Evolutionary conservation across 64 coral and sea anemone genomes (phyloP).

Genomic region (Actinia tenebrosa): DNA sequence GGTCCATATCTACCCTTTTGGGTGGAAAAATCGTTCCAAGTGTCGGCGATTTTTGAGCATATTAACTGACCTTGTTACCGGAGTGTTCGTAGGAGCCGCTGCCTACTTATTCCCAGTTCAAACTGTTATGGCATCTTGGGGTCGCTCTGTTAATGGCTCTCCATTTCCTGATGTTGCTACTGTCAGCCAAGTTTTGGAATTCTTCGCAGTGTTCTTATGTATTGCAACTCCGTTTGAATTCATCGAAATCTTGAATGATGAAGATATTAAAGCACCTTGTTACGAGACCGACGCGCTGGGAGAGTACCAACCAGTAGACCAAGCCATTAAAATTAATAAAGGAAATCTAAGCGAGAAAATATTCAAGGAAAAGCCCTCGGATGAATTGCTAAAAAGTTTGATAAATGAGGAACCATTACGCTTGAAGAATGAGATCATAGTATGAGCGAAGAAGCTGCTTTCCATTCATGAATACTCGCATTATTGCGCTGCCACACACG

Average conservation of each 20-base stretch:
- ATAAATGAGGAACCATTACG: slow-evolving; percentile 8
- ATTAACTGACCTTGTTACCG: not conserved
- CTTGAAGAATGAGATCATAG: slow-evolving; percentile 4
- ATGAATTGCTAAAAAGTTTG: not conserved
- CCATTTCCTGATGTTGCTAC: not conserved
- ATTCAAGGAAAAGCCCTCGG: not conserved
- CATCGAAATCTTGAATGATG: slow-evolving; percentile 19
- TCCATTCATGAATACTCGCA: not conserved
- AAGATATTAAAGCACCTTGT: not conserved
- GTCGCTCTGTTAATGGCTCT: not conserved
- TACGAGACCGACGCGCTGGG: not conserved
- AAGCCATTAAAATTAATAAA: not conserved
- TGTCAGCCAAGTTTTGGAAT: not conserved
- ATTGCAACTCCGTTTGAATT: slow-evolving; percentile 19
- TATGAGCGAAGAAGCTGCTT: not conserved
- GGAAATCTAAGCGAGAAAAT: not conserved
- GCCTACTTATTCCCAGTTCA: not conserved
- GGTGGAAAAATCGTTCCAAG: not conserved
- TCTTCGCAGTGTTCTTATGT: not conserved
- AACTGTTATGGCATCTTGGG: not conserved
- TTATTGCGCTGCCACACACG: not conserved
- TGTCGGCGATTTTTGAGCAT: not conserved
- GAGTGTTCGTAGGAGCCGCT: not conserved
- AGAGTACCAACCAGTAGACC: not conserved
- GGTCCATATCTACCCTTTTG: not conserved